These are phyloP conservation scores for Venturia canescens DNA, from an alignment of 1,140 invertebrate genomes.

Conservation along the genomic window DNA sequence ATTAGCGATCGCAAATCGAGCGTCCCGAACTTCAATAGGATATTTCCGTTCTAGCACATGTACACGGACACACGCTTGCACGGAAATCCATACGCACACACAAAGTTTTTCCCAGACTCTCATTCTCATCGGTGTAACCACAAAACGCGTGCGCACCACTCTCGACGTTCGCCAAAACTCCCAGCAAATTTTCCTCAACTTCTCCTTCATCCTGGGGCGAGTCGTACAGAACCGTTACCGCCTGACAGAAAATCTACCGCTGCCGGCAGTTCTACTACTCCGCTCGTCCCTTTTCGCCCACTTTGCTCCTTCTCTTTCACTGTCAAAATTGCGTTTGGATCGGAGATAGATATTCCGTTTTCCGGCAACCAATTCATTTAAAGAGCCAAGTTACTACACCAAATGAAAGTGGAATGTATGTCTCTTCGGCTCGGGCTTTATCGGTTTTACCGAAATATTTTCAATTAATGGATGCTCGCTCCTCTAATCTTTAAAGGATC, in stretches of 20 bases:
- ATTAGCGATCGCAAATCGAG: slow-evolving; percentile 66
- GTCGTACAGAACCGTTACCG: slow-evolving; percentile 15
- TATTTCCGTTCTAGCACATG: slow-evolving; percentile 32
- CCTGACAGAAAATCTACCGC: slow-evolving; percentile 8
- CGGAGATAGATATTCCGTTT: background rate
- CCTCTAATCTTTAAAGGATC: too few species aligned
- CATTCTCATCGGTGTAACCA: slow-evolving; percentile 21
- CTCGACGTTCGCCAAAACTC: slow-evolving; percentile 30
- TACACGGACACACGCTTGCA: background rate
- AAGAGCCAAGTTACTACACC: background rate
- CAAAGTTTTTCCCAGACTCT: background rate
- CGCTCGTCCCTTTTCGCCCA: slow-evolving; percentile 4
- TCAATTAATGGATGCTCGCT: too few species aligned
- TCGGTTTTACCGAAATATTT: too few species aligned
- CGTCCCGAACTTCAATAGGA: slow-evolving; percentile 42
- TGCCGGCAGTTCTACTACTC: background rate
- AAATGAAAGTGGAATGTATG: slow-evolving; percentile 1
- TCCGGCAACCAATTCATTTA: slow-evolving; percentile 30
- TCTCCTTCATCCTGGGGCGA: slow-evolving; percentile 20
- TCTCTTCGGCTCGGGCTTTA: too few species aligned
- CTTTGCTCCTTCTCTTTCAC: background rate
- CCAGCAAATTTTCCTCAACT: slow-evolving; percentile 36
- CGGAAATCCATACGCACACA: background rate
- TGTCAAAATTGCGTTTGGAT: background rate
- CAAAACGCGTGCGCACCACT: slow-evolving; percentile 10